Conservation (phyloP, 64 coral and sea anemone species). For the Stichodactyla mertensii region DNA sequence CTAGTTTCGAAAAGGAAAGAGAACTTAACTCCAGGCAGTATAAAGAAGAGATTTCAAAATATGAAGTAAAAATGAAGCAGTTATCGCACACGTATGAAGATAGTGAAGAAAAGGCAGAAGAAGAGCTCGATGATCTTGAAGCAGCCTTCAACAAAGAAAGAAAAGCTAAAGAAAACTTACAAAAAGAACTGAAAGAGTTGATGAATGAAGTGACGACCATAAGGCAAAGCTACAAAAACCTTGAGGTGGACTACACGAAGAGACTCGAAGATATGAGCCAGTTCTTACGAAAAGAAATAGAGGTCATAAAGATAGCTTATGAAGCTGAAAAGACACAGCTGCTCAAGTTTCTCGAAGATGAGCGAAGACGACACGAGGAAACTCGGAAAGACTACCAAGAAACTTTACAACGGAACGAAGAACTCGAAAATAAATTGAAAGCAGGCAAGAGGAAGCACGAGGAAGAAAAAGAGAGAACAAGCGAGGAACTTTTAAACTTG, state of each 20-base stretch:
- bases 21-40: not conserved
- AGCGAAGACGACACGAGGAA: slow-evolving; percentile 2
- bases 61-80: not conserved
- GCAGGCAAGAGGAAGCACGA: not conserved
- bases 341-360: slow-evolving; percentile 7
- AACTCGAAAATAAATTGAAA: slow-evolving; percentile 17
- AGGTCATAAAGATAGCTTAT: slow-evolving; percentile 4
- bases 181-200: not conserved
- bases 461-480: not conserved
- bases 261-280: slow-evolving; percentile 9
- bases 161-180: slow-evolving; percentile 18
- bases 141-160: slow-evolving; percentile 23
- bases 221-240: slow-evolving; percentile 3
- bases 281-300: not conserved
- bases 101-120: slow-evolving; percentile 13
- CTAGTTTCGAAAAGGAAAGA: not conserved
- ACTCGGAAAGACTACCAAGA: slow-evolving; percentile 7
- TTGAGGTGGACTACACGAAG: slow-evolving; percentile 13
- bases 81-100: slow-evolving; percentile 22
- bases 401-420: not conserved
- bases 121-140: slow-evolving; percentile 38
- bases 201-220: slow-evolving; percentile 3
- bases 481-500: not conserved
- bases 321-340: slow-evolving; percentile 18
- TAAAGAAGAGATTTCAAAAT: not conserved